Evolutionary conservation across 1,140 invertebrate genomes (phyloP).

Genomic region (Euwallacea similis): DNA sequence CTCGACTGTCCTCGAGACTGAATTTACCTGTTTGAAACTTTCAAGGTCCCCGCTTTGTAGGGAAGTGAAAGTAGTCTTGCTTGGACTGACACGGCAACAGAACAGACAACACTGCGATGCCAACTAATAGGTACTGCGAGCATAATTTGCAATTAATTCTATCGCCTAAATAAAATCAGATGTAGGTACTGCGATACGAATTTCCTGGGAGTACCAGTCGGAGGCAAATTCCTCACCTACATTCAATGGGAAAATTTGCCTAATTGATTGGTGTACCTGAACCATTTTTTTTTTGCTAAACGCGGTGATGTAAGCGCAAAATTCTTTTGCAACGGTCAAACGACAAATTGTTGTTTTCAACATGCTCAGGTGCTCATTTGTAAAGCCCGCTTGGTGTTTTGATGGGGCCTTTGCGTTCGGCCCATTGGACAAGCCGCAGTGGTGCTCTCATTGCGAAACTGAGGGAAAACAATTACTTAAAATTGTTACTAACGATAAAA

Average conservation of each 20-base stretch:
- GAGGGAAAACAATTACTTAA: too few relatives aligned
- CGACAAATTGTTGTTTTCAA: too few relatives aligned
- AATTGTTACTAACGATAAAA: too few relatives aligned
- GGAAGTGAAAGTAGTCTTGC: constrained; percentile 56
- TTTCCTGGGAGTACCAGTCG: too few relatives aligned
- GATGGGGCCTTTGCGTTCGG: too few relatives aligned
- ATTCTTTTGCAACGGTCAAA: constrained; percentile 1
- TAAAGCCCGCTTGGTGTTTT: not conserved
- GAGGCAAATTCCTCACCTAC: too few relatives aligned
- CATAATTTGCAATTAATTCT: constrained; percentile 33
- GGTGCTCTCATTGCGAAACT: too few relatives aligned
- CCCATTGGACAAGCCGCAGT: too few relatives aligned
- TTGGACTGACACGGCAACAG: constrained; percentile 50
- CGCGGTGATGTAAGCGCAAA: constrained; percentile 1
- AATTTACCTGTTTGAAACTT: constrained; percentile 56
- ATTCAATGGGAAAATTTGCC: too few relatives aligned
- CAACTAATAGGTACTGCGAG: constrained; percentile 26
- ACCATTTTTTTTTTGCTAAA: not conserved
- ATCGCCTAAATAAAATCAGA: constrained; percentile 15
- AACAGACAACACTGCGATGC: constrained; percentile 35
- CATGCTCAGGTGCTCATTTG: not conserved
- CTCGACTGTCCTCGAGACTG: constrained; percentile 54
- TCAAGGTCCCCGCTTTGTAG: constrained; percentile 55
- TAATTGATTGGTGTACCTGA: too few relatives aligned
- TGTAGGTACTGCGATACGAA: too few relatives aligned